Evolutionary conservation across 2,888 invertebrate species (phyloP).

Genomic region (Scotopteryx bipunctaria): DNA sequence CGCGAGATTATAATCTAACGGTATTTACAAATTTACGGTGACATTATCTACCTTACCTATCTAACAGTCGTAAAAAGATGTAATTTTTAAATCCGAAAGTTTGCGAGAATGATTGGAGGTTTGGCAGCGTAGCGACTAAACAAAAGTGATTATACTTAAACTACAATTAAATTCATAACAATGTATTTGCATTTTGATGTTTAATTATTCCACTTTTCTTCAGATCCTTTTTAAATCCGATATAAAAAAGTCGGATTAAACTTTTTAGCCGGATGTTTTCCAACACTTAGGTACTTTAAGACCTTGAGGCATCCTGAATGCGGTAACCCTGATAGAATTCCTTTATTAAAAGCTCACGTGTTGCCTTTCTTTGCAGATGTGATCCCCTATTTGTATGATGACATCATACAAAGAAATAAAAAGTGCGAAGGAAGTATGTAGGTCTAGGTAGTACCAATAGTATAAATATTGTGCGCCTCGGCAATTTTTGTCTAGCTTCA

Average conservation of each 20-base stretch:
- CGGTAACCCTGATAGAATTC: slow-evolving; percentile 25
- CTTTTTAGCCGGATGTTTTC: background rate
- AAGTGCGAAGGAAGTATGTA: background rate
- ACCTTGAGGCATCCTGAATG: slow-evolving; percentile 31
- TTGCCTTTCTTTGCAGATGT: slow-evolving; percentile 6
- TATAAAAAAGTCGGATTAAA: background rate
- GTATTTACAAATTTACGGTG: no score
- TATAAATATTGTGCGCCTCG: background rate
- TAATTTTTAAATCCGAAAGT: no score
- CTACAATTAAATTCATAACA: no score
- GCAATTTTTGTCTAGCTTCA: background rate
- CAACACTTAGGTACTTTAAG: slow-evolving; percentile 4
- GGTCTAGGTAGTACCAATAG: background rate
- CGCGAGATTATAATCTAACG: no score
- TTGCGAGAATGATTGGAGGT: no score
- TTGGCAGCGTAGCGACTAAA: no score
- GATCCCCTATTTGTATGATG: background rate
- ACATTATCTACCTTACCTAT: no score
- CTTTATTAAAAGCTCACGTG: slow-evolving; percentile 19
- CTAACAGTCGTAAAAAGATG: no score
- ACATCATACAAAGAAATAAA: background rate
- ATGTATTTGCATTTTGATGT: no score
- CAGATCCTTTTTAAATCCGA: no score
- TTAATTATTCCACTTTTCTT: no score
- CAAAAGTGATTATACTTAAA: no score